Evolutionary conservation across 2,797 vertebrate species (phyloP), one percentile per base, ranked within the genome.

Genomic region (Notoglanidium macrostoma): DNA sequence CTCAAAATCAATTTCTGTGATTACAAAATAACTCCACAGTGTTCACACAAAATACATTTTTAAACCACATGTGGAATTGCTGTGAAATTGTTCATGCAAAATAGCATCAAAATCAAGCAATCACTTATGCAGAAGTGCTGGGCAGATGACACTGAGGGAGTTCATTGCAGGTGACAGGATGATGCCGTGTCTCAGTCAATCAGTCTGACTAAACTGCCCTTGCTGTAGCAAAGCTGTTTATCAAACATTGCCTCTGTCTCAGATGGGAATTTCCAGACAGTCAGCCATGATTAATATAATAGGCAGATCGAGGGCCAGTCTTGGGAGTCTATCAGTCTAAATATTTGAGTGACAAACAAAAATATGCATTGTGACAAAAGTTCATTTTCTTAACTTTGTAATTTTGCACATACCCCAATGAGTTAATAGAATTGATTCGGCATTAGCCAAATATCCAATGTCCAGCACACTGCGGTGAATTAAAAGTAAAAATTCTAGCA

Each of bases 281-380:
- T 87, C 57, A 79, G 76, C 85, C 86, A 84, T 87, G 87, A 91
- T 89, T 90, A 87, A 86, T 84, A 80, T 91, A 90, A 92, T 89
- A 72, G 81, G 73, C 79, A 87, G 84, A 87, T 81, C 87, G 86
- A 57, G 70, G 78, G 61, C 29, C 40, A 76, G 88, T 83, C 78
- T 83, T 83, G 84, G 72, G 65, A 88, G 46, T 76, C n/a, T 85
- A 86, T 89, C 82, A 85, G 79, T 54, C 46, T 89, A 86, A 89
- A 87, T 73, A 85, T 91, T 78, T 92, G 90, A 92, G 87, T 87
- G 91, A 91, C 89, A 90, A 90, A 87, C 77, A 86, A 86, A 86
- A 85, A 91, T 89, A 92, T 92, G 86, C 88, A 65, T 88, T 91
- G 82, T 90, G 91, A 91, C 90, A 91, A 91, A 90, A 87, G 46